Base-by-base conservation (phyloP, 2,888 invertebrate species). In the Apodemia mormo region DNA sequence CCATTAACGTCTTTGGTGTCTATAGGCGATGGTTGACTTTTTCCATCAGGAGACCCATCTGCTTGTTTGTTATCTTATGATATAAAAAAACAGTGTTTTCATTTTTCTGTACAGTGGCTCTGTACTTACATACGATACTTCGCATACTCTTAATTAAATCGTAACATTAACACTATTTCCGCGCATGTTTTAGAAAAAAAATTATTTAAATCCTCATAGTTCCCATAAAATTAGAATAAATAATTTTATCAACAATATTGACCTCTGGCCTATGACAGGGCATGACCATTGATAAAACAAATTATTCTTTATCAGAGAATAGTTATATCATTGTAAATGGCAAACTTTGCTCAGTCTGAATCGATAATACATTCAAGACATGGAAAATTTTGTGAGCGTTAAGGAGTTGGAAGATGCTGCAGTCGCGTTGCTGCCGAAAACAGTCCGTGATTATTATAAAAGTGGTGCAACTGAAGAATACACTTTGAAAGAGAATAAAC, bases 381-480 rank as follows among this genome's bases (percentile, higher is more conserved):
- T 93, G 92, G 91, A 93, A 56, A 88, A 88, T 78, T 93, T 95
- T 72, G 94, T 97, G 65, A 95, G 96, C 82, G 89, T 98, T 6
- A 93, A 94, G 66, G 98, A 98, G 85, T 96, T 96, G 77, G 97
- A 98, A 90, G 90, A 94, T 45, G 93, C 95, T 72, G 98, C 98
- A 0, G 77, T 93, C 30, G 84, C 88, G 0, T 82, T 94, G 52
- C 85, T 98, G 69, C 95, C 97, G 1, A 95, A 95, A 83, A 90
- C 90, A 75, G 95, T 96, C 4, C 90, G 96, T 68, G 98, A 98
- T 85, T 99, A 98, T 85, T 98, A 98, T 83, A 95, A 94, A 79
- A 96, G 97, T 83, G 98, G 98, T 0, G 97, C 98, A 0, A 97
- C 97, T 2, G 95, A 96, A 43, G 96, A 98, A 85, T 91, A 94